Evolutionary conservation across 2,113 vertebrate genomes (phyloP).

Genomic region (Pomatorhinus ruficollis): DNA sequence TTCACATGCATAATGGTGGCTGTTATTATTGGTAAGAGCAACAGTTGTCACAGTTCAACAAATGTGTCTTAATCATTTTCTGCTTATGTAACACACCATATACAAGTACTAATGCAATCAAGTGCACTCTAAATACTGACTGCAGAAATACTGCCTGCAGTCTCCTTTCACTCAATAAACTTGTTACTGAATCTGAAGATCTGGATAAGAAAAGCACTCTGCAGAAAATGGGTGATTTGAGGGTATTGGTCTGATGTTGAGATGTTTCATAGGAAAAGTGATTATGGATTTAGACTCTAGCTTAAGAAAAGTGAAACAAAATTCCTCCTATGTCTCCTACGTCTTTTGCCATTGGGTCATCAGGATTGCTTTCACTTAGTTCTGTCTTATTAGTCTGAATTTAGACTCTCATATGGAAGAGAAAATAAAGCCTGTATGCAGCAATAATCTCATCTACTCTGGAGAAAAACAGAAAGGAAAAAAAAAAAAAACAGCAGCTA

Average conservation of each 20-base stretch:
- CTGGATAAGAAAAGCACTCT: neutral
- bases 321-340: neutral
- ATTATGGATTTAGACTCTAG: neutral
- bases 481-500: neutral
- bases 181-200: neutral
- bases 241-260: neutral
- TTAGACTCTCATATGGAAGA: neutral
- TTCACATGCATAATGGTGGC: neutral
- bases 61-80: slow-evolving; percentile 57
- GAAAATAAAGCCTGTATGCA: neutral
- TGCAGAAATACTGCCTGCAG: neutral
- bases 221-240: neutral
- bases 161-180: neutral
- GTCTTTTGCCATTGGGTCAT: neutral
- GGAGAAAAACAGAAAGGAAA: neutral
- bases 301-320: neutral
- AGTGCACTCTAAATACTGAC: neutral
- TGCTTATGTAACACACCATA: slow-evolving; percentile 26
- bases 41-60: slow-evolving; percentile 49
- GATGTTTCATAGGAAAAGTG: neutral
- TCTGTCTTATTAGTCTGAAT: neutral
- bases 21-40: slow-evolving; percentile 58
- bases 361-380: neutral
- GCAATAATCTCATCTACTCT: neutral
- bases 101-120: slow-evolving; percentile 47